Evolutionary conservation across 2,888 invertebrate genomes (phyloP).

Genomic region (Empis livida): DNA sequence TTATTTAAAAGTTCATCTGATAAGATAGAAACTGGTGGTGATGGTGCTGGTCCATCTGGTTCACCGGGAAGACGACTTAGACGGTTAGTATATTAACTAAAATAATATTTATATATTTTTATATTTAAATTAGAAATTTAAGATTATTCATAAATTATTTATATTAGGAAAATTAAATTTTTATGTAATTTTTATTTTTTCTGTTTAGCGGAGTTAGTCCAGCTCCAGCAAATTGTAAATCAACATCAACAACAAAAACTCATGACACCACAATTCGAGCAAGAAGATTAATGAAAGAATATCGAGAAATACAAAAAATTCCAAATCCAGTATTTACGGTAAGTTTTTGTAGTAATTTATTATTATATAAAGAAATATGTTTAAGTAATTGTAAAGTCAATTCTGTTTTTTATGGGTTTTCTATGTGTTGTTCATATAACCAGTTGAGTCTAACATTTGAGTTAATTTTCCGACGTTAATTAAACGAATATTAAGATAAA

Average conservation of each 20-base stretch:
- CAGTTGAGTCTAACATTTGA: too few species aligned
- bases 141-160: too few species aligned
- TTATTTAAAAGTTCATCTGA: constrained; percentile 56
- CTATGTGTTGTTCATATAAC: too few species aligned
- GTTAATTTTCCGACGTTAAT: too few species aligned
- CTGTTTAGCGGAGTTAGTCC: constrained; percentile 32
- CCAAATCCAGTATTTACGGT: constrained; percentile 66
- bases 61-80: constrained; percentile 43
- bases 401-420: too few species aligned
- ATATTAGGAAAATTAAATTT: constrained; percentile 8
- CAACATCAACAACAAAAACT: constrained; percentile 38
- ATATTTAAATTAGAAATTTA: neutral
- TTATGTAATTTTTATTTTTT: too few species aligned
- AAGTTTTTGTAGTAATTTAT: too few species aligned
- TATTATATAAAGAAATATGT: too few species aligned
- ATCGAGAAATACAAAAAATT: constrained; percentile 62
- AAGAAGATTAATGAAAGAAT: constrained; percentile 73
- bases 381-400: too few species aligned
- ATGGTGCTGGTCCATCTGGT: constrained; percentile 40
- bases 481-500: too few species aligned
- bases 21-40: constrained; percentile 51
- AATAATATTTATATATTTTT: too few species aligned
- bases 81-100: constrained; percentile 14
- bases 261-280: constrained; percentile 55
- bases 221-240: constrained; percentile 35